Base-by-base conservation (phyloP, 2,888 invertebrate species). In the Congeria kusceri region DNA sequence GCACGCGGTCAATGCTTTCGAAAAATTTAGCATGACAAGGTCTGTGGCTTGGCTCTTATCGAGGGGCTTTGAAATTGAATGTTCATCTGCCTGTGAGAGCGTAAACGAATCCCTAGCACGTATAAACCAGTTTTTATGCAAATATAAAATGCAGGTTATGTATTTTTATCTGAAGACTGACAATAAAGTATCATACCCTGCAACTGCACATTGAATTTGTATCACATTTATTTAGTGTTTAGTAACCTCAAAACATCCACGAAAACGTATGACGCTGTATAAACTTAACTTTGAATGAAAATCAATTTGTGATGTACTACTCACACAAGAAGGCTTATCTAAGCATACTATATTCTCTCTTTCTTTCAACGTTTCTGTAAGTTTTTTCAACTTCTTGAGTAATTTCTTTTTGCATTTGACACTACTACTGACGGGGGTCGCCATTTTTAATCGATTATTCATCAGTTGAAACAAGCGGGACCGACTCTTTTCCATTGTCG, bases 351-450 rank as follows among this genome's bases (percentile, higher is more conserved):
- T 67, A 1, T 58, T 47, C 23, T 67, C 71, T 27, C 58, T 56
- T 44, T 63, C 61, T n/a, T 39, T 46, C 27, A 71, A 23, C 7
- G 32, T 71, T 32, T 77, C 62, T 0, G 62, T 27, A 0, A 65
- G 44, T 49, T 63, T 77, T 28, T 57, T 58, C 9, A 67, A 27
- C 27, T 77, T 77, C 47, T 86, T 86, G 7, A 49, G 49, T 20
- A 86, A 76, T 67, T 92, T 92, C 70, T 88, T 91, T 27, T 62
- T 69, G 18, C 81, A 23, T 78, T 88, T 89, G 72, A 85, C 86
- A 29, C 87, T 87, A 18, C 70, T 59, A 67, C 27, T 39, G 11
- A 63, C 80, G 86, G 84, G 77, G 61, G 87, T 87, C 53, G 89
- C 87, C 89, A 90, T 90, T 20, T n/a, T 9, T 39, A 39, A 39